These are phyloP conservation scores for Ooceraea biroi DNA, from an alignment of 1,140 invertebrate species.

Conservation along the genomic window DNA sequence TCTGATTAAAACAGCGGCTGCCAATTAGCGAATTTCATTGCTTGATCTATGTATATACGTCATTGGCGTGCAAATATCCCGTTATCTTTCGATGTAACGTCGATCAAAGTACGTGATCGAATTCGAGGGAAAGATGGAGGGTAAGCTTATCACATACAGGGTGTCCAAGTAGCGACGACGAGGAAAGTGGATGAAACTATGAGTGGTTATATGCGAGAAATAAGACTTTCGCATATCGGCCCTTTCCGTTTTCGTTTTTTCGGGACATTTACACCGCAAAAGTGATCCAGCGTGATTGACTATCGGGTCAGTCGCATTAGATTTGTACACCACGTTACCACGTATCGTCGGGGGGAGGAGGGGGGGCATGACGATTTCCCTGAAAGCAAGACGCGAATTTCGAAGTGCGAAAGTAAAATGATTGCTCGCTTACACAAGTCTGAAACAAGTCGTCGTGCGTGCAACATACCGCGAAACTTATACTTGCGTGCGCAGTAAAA, in stretches of 20 bases:
- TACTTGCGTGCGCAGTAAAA: slow-evolving; percentile 7
- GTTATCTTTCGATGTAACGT: slow-evolving; percentile 31
- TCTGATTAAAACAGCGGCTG: slow-evolving; percentile 14
- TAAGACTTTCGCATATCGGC: slow-evolving; percentile 46
- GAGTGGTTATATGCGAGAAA: slow-evolving; percentile 34
- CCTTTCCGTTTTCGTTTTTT: slow-evolving; percentile 27
- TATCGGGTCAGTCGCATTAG: slow-evolving; percentile 17
- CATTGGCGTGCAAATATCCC: slow-evolving; percentile 47
- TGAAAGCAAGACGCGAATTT: slow-evolving; percentile 36
- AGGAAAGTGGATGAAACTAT: slow-evolving; percentile 36
- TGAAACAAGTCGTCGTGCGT: slow-evolving; percentile 35
- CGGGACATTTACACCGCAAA: slow-evolving; percentile 21
- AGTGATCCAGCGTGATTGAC: slow-evolving; percentile 37
- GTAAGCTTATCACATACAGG: slow-evolving; percentile 64
- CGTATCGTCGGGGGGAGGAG: slow-evolving; percentile 15
- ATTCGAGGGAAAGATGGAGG: slow-evolving; percentile 13
- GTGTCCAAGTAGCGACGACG: slow-evolving; percentile 63
- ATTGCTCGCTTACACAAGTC: not conserved
- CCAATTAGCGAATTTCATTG: not conserved
- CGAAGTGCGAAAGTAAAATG: not conserved
- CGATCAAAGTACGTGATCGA: slow-evolving; percentile 26
- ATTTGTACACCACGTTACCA: slow-evolving; percentile 55
- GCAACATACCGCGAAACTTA: slow-evolving; percentile 30
- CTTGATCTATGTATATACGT: slow-evolving; percentile 50
- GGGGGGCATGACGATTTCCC: slow-evolving; percentile 50